Evolutionary conservation across 2,113 vertebrate species (phyloP), one percentile per base, ranked within the genome.

Genomic region (Trichechus manatus): DNA sequence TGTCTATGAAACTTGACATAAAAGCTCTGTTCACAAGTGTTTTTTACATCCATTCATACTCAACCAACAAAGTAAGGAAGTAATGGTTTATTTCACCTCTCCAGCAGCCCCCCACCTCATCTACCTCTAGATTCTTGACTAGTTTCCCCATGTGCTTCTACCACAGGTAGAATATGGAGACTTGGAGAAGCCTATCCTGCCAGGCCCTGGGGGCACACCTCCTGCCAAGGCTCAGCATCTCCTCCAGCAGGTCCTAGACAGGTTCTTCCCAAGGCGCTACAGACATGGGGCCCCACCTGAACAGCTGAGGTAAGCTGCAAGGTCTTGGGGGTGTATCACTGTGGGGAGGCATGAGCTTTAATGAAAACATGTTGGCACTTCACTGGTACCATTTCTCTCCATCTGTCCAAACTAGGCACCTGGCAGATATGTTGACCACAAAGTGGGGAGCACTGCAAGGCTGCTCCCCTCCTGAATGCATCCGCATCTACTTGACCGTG

Each of bases 401-500:
- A 27, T 79, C 80, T 9, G 0, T 96, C 88, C 95, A 81, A 92
- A 95, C 61, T 92, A 99, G 99, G 97, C 99, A 99, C 96, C 98
- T 98, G 99, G 95, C 99, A 99, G 98, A 98, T 98, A 96, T 31
- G 56, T 98, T 99, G 92, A 99, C 99, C 20, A 98, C 98, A 3
- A 99, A 99, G 87, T 99, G 99, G 99, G 99, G 99, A 92, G 99
- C 99, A 31, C 98, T 99, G 68, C 99, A 99, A 86, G 99, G 99
- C 90, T 99, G 99, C 87, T 99, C 98, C 61, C 97, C 99, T 91
- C 96, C 99, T 0, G 99, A 99, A 96, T 99, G 99, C 22, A 97
- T 99, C 96, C 99, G 99, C 97, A 99, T 99, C 97, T 99, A 99
- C 94, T 98, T 99, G 98, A 99, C 99, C 0, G 99, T 99, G 77